These are phyloP conservation scores for Choristoneura fumiferana DNA, from an alignment of 1,140 invertebrate species.

Conservation along the genomic window DNA sequence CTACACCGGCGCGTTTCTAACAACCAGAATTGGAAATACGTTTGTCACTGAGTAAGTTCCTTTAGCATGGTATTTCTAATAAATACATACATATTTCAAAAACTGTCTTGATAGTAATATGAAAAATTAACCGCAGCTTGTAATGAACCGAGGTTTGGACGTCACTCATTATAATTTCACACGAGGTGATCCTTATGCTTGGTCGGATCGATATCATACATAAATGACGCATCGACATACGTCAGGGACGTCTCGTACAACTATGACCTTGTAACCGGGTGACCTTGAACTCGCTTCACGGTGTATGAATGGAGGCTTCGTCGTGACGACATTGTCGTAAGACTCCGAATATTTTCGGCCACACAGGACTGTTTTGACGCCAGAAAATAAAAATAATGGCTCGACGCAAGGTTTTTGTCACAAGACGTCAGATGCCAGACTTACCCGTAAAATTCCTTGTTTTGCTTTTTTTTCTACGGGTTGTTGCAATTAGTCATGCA, in stretches of 20 bases:
- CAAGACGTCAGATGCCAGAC: neutral
- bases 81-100: too few relatives aligned
- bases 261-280: neutral
- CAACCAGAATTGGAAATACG: too few relatives aligned
- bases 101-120: too few relatives aligned
- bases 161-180: slow-evolving; percentile 17
- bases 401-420: neutral
- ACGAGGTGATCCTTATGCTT: neutral
- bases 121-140: too few relatives aligned
- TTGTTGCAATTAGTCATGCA: too few relatives aligned
- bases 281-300: slow-evolving; percentile 7
- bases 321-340: slow-evolving; percentile 4
- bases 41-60: too few relatives aligned
- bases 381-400: neutral
- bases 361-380: neutral
- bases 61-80: too few relatives aligned
- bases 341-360: neutral
- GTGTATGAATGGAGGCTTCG: slow-evolving; percentile 11
- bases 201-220: slow-evolving; percentile 1
- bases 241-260: slow-evolving; percentile 12
- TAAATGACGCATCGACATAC: slow-evolving; percentile 6
- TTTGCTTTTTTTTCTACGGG: too few relatives aligned
- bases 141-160: neutral
- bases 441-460: neutral
- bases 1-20: too few relatives aligned